phyloP scores from a whole-genome alignment of 2,113 vertebrate species.

The Channa argus region DNA sequence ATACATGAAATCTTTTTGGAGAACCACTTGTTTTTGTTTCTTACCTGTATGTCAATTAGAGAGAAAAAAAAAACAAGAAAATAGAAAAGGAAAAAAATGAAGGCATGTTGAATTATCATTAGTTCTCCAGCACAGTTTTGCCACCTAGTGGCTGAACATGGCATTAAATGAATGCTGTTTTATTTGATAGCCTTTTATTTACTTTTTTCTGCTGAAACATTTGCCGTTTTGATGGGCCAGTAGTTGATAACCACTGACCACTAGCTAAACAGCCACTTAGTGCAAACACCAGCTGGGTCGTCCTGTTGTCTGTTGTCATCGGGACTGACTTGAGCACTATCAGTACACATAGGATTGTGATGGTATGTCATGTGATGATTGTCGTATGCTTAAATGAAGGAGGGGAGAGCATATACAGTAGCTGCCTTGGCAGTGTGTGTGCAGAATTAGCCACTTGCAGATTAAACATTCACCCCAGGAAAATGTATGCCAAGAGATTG shows the following conservation, averaged over 20 bases:
- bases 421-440: conserved; percentile 30
- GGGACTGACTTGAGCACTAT: conserved; percentile 54
- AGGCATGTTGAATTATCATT: conserved; percentile 62
- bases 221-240: conserved; percentile 58
- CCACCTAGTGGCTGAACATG: conserved; percentile 72
- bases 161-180: conserved; percentile 66
- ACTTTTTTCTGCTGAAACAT: conserved; percentile 43
- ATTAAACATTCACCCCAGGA: conserved; percentile 54
- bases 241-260: conserved; percentile 53
- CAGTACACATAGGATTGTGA: conserved; percentile 59
- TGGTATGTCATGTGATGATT: conserved; percentile 53
- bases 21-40: conserved; percentile 63
- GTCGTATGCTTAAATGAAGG: conserved; percentile 53
- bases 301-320: conserved; percentile 30
- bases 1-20: conserved; percentile 66
- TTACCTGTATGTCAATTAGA: conserved; percentile 53
- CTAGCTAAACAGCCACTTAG: conserved; percentile 34
- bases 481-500: conserved; percentile 57
- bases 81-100: conserved; percentile 40
- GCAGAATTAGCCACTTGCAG: conserved; percentile 53
- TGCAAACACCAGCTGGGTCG: conserved; percentile 34
- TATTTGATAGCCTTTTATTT: conserved; percentile 51
- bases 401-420: conserved; percentile 10
- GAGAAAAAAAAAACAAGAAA: conserved; percentile 28
- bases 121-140: conserved; percentile 60